phyloP scores from a whole-genome alignment of 2,797 vertebrate species.

The Premnoplex brunnescens region DNA sequence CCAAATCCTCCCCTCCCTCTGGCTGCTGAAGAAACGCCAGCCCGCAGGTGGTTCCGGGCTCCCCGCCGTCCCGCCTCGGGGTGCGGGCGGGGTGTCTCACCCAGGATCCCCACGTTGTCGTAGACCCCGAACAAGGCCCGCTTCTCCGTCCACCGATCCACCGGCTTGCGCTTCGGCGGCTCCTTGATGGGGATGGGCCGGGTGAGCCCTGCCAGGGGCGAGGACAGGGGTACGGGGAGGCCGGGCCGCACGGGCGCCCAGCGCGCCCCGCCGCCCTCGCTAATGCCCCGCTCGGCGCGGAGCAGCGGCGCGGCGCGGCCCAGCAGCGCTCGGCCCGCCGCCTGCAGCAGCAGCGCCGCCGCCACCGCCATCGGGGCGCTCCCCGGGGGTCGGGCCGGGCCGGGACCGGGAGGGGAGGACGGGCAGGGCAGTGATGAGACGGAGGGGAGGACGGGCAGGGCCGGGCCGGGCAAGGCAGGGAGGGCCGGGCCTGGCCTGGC shows the following conservation, averaged over 20 bases:
- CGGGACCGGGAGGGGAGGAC: not conserved
- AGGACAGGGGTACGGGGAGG: not conserved
- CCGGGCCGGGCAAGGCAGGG: not conserved
- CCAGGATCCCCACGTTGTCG: constrained; percentile 93
- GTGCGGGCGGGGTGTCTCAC: constrained; percentile 59
- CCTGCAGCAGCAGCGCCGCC: not conserved
- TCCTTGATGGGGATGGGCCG: constrained; percentile 71
- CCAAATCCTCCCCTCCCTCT: rapidly evolving
- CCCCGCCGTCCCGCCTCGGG: not conserved
- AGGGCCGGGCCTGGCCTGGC: not conserved
- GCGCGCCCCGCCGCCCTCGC: not conserved
- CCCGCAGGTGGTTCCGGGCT: not conserved
- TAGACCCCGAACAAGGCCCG: constrained; percentile 90
- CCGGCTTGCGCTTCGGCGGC: constrained; percentile 79
- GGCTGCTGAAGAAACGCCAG: not conserved
- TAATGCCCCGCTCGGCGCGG: not conserved
- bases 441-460: not conserved
- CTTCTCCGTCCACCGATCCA: constrained; percentile 92
- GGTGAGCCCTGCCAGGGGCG: constrained; percentile 43
- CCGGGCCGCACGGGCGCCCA: not conserved
- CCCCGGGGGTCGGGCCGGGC: too few species aligned
- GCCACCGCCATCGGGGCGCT: not conserved
- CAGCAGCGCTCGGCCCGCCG: not conserved
- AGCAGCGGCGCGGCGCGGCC: not conserved
- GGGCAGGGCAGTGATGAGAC: too few species aligned